Percentiles rank a stretch among this genome's conserved stretches.
Conservation (phyloP, 2,888 invertebrate genomes). For the Rhagium mordax region DNA sequence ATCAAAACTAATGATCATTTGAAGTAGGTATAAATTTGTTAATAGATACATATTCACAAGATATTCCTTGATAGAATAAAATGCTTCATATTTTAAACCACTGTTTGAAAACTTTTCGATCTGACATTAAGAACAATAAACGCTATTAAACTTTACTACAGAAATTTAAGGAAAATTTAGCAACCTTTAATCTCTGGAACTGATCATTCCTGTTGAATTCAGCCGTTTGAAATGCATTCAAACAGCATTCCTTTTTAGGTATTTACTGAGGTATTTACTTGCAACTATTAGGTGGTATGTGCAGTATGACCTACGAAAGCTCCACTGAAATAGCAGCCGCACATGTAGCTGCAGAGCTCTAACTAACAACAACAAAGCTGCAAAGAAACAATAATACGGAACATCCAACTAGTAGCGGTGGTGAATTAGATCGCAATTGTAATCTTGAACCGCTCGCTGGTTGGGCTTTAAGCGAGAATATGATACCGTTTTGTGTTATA, state of each 20-base stretch:
- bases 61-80: no score
- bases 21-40: no score
- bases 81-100: no score
- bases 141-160: neutral
- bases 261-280: neutral
- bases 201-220: neutral
- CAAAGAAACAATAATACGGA: constrained; percentile 19
- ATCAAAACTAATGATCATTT: no score
- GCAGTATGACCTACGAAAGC: neutral
- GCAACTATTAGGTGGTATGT: neutral
- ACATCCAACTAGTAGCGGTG: constrained; percentile 9
- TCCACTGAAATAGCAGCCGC: neutral
- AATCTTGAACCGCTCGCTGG: constrained; percentile 12
- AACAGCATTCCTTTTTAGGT: neutral
- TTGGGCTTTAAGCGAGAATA: constrained; percentile 3
- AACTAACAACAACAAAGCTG: constrained; percentile 11
- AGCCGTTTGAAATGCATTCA: neutral
- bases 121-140: neutral
- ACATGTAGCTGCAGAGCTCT: neutral
- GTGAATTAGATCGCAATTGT: constrained; percentile 20
- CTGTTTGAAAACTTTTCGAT: no score
- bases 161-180: neutral
- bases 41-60: no score
- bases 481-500: constrained; percentile 18
- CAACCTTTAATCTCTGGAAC: neutral